These are phyloP conservation scores for Scaptomyza parva DNA, from an alignment of 2,888 invertebrate genomes.

Conservation along the genomic window DNA sequence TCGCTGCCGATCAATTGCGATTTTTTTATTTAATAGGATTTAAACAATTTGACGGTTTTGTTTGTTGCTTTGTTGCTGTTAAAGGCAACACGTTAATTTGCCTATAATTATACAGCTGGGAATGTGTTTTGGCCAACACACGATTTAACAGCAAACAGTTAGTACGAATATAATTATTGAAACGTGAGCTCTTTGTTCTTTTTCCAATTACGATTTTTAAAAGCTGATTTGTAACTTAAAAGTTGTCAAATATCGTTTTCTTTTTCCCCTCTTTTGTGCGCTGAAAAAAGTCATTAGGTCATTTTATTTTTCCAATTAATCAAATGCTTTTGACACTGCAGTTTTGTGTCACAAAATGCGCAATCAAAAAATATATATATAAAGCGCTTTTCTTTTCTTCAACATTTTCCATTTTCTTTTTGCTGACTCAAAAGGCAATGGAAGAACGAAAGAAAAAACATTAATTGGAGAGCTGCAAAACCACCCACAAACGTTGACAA, in stretches of 20 bases:
- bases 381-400: neutral
- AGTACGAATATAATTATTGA: constrained; percentile 13
- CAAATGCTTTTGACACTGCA: constrained; percentile 24
- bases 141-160: constrained; percentile 18
- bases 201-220: neutral
- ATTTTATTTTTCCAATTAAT: constrained; percentile 31
- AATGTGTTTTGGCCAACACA: constrained; percentile 41
- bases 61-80: constrained; percentile 2
- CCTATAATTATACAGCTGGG: constrained; percentile 62
- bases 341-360: constrained; percentile 17
- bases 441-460: constrained; percentile 1
- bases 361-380: constrained; percentile 18
- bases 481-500: constrained; percentile 39
- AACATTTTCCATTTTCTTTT: neutral
- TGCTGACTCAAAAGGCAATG: constrained; percentile 13
- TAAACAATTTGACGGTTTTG: constrained; percentile 52
- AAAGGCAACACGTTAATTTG: constrained; percentile 67
- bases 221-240: neutral
- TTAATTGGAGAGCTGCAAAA: constrained; percentile 11
- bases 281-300: no score
- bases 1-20: constrained; percentile 48
- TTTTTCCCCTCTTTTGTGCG: constrained; percentile 4
- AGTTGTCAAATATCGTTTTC: neutral
- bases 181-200: constrained; percentile 9
- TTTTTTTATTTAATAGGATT: constrained; percentile 56